A percentile compares a stretch with the other conserved stretches of the same genome.
These are phyloP conservation scores for Rhabdornis inornatus DNA, from an alignment of 2,113 vertebrate genomes.

Conservation along the genomic window DNA sequence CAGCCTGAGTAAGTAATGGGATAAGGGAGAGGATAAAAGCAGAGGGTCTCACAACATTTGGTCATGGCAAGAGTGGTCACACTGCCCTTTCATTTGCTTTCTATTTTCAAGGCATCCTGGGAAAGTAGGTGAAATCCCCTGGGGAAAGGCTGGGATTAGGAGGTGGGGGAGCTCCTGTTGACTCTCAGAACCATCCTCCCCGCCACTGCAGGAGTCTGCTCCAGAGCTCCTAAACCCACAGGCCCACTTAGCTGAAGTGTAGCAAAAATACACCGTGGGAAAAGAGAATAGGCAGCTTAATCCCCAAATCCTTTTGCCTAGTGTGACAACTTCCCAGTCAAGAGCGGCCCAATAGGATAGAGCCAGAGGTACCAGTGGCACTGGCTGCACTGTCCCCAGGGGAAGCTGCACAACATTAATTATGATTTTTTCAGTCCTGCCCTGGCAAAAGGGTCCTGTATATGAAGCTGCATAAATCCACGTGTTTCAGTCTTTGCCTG, in stretches of 20 bases:
- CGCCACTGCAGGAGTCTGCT: accelerated
- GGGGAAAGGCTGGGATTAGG: not conserved
- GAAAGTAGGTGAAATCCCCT: not conserved
- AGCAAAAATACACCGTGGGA: not conserved
- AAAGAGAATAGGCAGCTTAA: not conserved
- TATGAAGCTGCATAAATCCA: not conserved
- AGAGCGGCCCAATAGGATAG: not conserved
- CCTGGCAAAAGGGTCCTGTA: not conserved
- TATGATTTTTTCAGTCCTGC: not conserved
- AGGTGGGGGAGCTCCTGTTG: accelerated
- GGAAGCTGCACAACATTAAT: not conserved
- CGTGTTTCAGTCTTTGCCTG: not conserved
- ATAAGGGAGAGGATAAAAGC: not conserved
- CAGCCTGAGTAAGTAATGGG: not conserved
- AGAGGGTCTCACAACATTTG: not conserved
- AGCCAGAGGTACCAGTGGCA: not conserved
- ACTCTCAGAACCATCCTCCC: not conserved
- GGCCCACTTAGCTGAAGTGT: not conserved
- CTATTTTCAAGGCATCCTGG: not conserved
- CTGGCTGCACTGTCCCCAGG: not conserved
- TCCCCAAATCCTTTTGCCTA: constrained; percentile 7
- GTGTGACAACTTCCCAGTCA: not conserved
- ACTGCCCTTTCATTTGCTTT: not conserved
- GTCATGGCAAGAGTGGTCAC: not conserved
- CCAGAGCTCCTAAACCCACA: not conserved